Evolutionary conservation across 2,797 vertebrate genomes (phyloP).

Genomic region (Spheniscus humboldti): DNA sequence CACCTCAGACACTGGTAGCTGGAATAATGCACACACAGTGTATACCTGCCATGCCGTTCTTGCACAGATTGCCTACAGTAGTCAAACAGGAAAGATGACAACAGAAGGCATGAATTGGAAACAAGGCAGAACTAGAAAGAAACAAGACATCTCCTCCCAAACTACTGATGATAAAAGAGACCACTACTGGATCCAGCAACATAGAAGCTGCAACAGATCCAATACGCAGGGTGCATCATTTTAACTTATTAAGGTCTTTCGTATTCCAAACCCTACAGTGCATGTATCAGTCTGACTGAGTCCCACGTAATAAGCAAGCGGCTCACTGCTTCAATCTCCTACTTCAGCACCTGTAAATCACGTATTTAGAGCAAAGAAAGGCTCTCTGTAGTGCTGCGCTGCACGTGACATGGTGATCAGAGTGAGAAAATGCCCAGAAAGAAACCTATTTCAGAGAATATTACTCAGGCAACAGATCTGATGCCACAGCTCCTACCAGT

Average conservation of each 20-base stretch:
- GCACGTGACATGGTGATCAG: background rate
- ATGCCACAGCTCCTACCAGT: background rate
- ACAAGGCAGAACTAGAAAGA: background rate
- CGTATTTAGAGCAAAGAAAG: background rate
- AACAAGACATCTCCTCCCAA: background rate
- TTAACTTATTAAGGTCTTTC: background rate
- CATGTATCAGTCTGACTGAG: background rate
- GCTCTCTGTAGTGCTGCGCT: background rate
- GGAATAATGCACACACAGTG: background rate
- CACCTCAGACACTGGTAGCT: background rate
- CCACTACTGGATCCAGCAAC: background rate
- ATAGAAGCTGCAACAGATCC: background rate
- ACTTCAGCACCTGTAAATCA: background rate
- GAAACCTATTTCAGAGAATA: background rate
- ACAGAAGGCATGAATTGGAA: background rate
- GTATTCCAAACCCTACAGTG: background rate
- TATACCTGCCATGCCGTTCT: background rate
- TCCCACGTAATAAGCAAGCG: rapidly evolving
- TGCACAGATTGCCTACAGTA: background rate
- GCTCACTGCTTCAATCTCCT: background rate
- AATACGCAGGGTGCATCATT: background rate
- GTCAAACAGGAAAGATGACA: background rate
- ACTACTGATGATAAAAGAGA: background rate
- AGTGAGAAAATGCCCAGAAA: background rate
- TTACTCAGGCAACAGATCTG: background rate